These are phyloP conservation scores for Pontoporia blainvillei DNA, from an alignment of 2,113 vertebrate genomes.

Conservation along the genomic window DNA sequence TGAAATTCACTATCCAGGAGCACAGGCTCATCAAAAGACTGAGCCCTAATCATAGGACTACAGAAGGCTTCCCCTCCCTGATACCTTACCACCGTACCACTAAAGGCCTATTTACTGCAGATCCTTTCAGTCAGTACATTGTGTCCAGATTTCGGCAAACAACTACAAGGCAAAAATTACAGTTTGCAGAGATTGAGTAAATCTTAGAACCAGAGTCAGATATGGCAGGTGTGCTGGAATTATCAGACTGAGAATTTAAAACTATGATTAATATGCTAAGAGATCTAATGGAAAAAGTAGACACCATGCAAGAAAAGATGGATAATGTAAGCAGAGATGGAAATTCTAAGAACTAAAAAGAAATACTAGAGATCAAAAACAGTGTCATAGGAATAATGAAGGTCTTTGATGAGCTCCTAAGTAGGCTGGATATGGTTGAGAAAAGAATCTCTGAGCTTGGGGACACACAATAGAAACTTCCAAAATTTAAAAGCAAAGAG, in stretches of 20 bases:
- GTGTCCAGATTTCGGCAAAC: not conserved
- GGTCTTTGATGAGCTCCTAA: not conserved
- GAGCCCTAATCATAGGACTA: not conserved
- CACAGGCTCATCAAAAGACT: not conserved
- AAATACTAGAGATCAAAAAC: not conserved
- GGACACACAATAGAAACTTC: not conserved
- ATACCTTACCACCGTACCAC: not conserved
- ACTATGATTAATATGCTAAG: not conserved
- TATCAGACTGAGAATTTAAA: not conserved
- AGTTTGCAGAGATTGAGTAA: not conserved
- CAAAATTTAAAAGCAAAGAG: not conserved
- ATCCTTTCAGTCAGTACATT: not conserved
- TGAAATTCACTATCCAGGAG: not conserved
- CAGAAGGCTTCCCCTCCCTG: not conserved
- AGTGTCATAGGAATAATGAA: not conserved
- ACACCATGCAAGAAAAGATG: not conserved
- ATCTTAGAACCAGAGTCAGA: not conserved
- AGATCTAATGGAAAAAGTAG: not conserved
- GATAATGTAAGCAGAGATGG: not conserved
- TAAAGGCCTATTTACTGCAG: not conserved
- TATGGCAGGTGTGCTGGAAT: not conserved
- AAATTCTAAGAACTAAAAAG: not conserved
- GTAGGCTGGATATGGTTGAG: not conserved
- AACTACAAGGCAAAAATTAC: not conserved
- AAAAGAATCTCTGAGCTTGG: not conserved